Percentiles rank a stretch among this genome's conserved stretches.
These are phyloP conservation scores for Syritta pipiens DNA, from an alignment of 2,888 invertebrate genomes.

Conservation along the genomic window DNA sequence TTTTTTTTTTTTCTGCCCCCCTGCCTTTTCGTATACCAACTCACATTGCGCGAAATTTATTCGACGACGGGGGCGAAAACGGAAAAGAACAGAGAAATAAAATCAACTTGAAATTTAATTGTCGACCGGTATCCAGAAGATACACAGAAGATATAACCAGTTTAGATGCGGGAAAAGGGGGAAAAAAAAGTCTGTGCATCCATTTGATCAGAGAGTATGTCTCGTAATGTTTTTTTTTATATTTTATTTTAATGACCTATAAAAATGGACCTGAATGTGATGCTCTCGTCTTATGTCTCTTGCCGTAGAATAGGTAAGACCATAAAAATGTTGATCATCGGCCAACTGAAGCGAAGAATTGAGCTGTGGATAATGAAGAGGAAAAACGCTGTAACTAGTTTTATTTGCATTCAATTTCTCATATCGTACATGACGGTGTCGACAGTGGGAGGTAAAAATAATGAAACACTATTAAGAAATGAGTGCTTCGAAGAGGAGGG, in stretches of 20 bases:
- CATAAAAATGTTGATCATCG: constrained; percentile 9
- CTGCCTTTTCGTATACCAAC: not conserved
- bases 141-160: constrained; percentile 20
- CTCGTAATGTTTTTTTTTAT: constrained; percentile 5
- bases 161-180: constrained; percentile 14
- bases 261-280: constrained; percentile 16
- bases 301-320: too few relatives aligned
- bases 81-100: not conserved
- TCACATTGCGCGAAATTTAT: not conserved
- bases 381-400: constrained; percentile 18
- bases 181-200: too few relatives aligned
- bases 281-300: too few relatives aligned
- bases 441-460: too few relatives aligned
- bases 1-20: constrained; percentile 7
- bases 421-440: too few relatives aligned
- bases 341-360: not conserved
- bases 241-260: constrained; percentile 40
- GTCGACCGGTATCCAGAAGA: constrained; percentile 22
- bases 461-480: too few relatives aligned
- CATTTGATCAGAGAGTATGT: not conserved
- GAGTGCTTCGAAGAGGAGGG: too few relatives aligned
- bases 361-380: constrained; percentile 3
- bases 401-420: constrained; percentile 22
- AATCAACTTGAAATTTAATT: constrained; percentile 26
- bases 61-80: not conserved